phyloP scores from a whole-genome alignment of 2,888 invertebrate genomes.

The Aromia moschata region DNA sequence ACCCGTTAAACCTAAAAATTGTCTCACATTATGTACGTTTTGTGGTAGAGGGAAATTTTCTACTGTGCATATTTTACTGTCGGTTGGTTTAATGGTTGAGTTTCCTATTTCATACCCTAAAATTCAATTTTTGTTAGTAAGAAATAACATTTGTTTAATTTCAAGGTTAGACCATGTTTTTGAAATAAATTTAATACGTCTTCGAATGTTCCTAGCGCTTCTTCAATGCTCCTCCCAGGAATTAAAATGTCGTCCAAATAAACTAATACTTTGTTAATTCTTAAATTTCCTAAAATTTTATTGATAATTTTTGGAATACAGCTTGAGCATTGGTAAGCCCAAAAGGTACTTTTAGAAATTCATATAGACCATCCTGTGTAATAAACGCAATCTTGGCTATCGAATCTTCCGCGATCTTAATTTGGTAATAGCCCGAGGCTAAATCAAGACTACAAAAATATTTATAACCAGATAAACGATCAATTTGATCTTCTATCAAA shows the following conservation, averaged over 20 bases:
- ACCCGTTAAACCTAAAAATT: not conserved
- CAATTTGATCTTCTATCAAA: constrained; percentile 14
- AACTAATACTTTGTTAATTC: not conserved
- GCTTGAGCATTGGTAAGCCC: not conserved
- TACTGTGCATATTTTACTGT: constrained; percentile 1
- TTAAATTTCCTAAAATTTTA: not conserved
- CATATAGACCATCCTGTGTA: not conserved
- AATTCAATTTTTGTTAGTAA: constrained; percentile 6
- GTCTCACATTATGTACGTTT: constrained; percentile 1
- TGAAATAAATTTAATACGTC: not conserved
- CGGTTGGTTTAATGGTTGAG: constrained; percentile 20
- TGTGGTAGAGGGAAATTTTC: not conserved
- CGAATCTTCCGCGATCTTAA: not conserved
- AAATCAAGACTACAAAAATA: constrained; percentile 2
- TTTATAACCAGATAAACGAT: constrained; percentile 5
- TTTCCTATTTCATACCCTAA: constrained; percentile 9
- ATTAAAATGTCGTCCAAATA: not conserved
- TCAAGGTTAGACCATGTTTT: constrained; percentile 4
- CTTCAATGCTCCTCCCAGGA: not conserved
- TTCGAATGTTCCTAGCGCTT: not conserved
- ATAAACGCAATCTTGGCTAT: not conserved
- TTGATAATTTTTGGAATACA: not conserved
- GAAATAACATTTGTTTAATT: constrained; percentile 7
- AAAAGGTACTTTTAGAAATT: not conserved
- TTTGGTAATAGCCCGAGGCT: not conserved